A percentile compares a stretch with the other conserved stretches of the same genome.
Conservation (phyloP, 2,888 invertebrate species). For the Scrobipalpa costella region DNA sequence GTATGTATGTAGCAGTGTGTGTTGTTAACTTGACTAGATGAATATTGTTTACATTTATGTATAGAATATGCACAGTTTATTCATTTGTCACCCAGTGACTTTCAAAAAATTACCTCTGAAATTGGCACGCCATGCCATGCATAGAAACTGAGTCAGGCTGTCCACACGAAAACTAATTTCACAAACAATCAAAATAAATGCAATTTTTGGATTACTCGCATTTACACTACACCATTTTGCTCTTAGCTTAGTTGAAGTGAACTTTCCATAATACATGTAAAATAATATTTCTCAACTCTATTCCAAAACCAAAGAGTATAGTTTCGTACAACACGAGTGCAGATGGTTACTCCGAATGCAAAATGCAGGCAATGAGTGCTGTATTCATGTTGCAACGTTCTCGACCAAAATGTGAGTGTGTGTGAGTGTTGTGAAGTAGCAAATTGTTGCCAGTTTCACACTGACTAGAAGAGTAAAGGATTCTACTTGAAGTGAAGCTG, state of each 20-base stretch:
- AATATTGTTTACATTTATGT: too few relatives aligned
- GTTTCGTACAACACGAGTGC: background rate
- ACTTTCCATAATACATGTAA: background rate
- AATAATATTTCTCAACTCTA: background rate
- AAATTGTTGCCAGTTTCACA: constrained; percentile 14
- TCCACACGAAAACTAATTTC: constrained; percentile 2
- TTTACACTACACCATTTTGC: constrained; percentile 3
- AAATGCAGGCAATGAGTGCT: constrained; percentile 24
- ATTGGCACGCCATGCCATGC: background rate
- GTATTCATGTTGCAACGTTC: background rate
- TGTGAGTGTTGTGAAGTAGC: constrained; percentile 6
- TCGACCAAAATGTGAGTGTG: background rate
- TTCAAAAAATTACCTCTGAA: background rate
- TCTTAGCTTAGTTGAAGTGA: constrained; percentile 17
- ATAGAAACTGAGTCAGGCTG: background rate
- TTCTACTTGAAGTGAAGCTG: background rate
- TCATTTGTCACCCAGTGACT: too few relatives aligned
- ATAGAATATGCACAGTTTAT: too few relatives aligned
- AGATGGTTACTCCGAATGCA: background rate
- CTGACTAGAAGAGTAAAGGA: background rate
- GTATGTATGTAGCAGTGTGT: too few relatives aligned
- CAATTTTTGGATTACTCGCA: constrained; percentile 6
- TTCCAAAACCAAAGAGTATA: background rate
- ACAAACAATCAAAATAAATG: background rate
- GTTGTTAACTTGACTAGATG: too few relatives aligned